These are phyloP conservation scores for Busseola fusca DNA, from an alignment of 2,888 invertebrate species.

Conservation along the genomic window DNA sequence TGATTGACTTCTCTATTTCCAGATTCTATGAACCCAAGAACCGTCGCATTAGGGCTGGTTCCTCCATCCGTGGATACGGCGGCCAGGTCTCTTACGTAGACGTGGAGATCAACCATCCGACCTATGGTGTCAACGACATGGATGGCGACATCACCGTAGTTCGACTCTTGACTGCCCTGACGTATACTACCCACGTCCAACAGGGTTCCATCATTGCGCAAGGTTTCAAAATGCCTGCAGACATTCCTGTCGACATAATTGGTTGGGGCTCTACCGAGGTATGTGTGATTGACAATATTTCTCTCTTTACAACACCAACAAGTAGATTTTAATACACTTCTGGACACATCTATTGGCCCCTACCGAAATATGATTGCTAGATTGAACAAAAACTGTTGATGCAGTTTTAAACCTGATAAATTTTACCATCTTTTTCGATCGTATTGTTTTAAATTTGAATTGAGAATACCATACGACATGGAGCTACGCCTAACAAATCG, in stretches of 20 bases:
- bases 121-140: constrained; percentile 57
- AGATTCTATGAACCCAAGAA: constrained; percentile 59
- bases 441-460: too few species aligned
- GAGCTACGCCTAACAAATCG: too few species aligned
- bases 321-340: too few species aligned
- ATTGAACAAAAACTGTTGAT: too few species aligned
- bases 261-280: constrained; percentile 75
- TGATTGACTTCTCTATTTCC: constrained; percentile 29
- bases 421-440: too few species aligned
- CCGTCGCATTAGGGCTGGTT: constrained; percentile 75
- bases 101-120: constrained; percentile 68
- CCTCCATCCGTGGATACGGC: constrained; percentile 69
- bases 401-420: too few species aligned
- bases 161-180: constrained; percentile 57
- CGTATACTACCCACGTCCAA: constrained; percentile 61
- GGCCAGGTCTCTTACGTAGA: constrained; percentile 66
- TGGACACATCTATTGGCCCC: too few species aligned
- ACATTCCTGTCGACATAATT: constrained; percentile 65
- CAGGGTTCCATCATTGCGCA: constrained; percentile 62
- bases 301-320: not conserved
- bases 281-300: constrained; percentile 27
- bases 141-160: constrained; percentile 75
- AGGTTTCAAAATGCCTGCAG: constrained; percentile 60
- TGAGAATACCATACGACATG: too few species aligned
- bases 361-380: too few species aligned